phyloP scores from a whole-genome alignment of 2,113 vertebrate genomes.

The Strigops habroptila region DNA sequence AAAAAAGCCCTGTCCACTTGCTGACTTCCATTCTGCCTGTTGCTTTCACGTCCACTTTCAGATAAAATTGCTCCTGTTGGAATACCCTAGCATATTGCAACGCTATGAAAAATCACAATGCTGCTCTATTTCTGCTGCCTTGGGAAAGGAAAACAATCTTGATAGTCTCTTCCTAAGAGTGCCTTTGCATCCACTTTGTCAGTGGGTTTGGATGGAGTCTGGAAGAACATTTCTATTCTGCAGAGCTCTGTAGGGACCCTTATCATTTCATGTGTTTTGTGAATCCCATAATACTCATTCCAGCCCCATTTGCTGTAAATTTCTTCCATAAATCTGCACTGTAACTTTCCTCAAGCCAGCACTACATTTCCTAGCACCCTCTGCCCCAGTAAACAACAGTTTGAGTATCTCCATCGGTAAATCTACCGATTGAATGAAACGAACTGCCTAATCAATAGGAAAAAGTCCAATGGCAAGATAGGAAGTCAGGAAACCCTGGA shows the following conservation, averaged over 20 bases:
- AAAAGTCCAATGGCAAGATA: slow-evolving; percentile 37
- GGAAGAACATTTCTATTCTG: not conserved
- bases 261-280: not conserved
- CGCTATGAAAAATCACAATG: not conserved
- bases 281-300: not conserved
- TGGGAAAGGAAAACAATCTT: not conserved
- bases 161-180: not conserved
- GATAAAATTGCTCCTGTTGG: slow-evolving; percentile 37
- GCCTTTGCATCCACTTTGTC: not conserved
- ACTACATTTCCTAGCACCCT: not conserved
- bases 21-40: slow-evolving; percentile 44
- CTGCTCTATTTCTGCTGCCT: not conserved
- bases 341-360: not conserved
- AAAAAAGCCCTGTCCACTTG: slow-evolving; percentile 55
- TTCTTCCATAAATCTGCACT: not conserved
- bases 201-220: not conserved
- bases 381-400: not conserved
- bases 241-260: not conserved
- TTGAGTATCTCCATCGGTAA: not conserved
- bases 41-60: slow-evolving; percentile 29
- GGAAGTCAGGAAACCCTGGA: slow-evolving; percentile 45
- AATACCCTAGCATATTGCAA: not conserved
- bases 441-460: slow-evolving; percentile 31
- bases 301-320: not conserved
- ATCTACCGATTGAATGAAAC: not conserved